phyloP scores from a whole-genome alignment of 2,797 vertebrate species.

The Onychomys arenicola region DNA sequence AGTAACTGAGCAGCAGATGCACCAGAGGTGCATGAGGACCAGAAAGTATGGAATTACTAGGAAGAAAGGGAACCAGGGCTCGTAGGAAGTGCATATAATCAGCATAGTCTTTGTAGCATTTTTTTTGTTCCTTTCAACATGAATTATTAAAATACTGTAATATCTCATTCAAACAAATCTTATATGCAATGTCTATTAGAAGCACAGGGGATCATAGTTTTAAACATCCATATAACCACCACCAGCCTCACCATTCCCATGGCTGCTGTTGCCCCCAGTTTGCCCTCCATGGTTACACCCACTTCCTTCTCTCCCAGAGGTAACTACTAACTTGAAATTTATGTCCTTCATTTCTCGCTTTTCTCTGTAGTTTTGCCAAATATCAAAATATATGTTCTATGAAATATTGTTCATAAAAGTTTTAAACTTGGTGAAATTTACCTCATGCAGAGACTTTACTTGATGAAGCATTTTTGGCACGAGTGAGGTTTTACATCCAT shows the following conservation, averaged over 20 bases:
- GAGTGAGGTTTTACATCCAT: background rate
- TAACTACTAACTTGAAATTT: slow-evolving; percentile 56
- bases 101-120: background rate
- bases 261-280: background rate
- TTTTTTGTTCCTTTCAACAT: background rate
- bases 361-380: slow-evolving; percentile 65
- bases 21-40: background rate
- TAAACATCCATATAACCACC: background rate
- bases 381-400: slow-evolving; percentile 55
- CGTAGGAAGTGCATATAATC: background rate
- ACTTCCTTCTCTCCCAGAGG: background rate
- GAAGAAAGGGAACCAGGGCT: background rate
- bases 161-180: background rate
- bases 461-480: slow-evolving; percentile 69
- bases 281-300: background rate
- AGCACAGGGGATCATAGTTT: background rate
- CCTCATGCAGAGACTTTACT: slow-evolving; percentile 53
- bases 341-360: slow-evolving; percentile 43
- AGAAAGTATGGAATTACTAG: accelerated
- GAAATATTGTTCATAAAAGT: slow-evolving; percentile 60
- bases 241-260: background rate
- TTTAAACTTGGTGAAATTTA: slow-evolving; percentile 68
- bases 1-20: background rate
- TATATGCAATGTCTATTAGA: background rate
- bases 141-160: slow-evolving; percentile 21